Evolutionary conservation across 1,140 invertebrate genomes (phyloP), one percentile per base, ranked within the genome.

Genomic region (Propsilocerus akamusi): DNA sequence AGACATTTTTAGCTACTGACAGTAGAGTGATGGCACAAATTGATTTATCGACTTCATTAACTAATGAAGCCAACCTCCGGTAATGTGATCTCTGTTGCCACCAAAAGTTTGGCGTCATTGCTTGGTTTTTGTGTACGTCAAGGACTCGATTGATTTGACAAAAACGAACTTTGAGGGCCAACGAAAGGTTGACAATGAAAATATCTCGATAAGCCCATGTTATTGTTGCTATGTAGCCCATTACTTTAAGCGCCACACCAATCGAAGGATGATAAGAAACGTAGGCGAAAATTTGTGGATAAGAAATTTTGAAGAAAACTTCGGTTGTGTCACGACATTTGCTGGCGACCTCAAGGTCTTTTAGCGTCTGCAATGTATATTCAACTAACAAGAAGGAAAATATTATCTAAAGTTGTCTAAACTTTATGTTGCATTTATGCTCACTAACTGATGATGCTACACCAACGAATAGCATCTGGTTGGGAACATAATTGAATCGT

Each of bases 141-240:
- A 63, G 50, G 67, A 63, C 46, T 59, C 64, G 10, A 53, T 79
- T 81, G 0, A 80, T 57, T 50, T 75, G 72, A 4, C 68, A 67
- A 54, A 80, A 80, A 34, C 73, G 65, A 30, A 70, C 61, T 0
- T 71, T 67, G 25, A 80, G 53, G 22, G 74, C 73, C 26, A 73
- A 62, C 54, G 66, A 70, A 54, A 79, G 68, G 41, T 77, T 56
- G 64, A 78, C 78, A 1, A 80, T 68, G 34, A 80, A 79, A 0
- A 79, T 56, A 54, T 80, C 78, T n/a, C 72, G 77, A 47, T 76
- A 80, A 54, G 76, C 79, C 77, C 78, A 80, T 0, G 74, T 69
- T 23, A 80, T 76, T 0, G 80, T 83, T 6, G 75, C 73, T 4
- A 80, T 48, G 52, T 77, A 72, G 57, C 76, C 79, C 3, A 76